Evolutionary conservation across 2,113 vertebrate species (phyloP).

Genomic region (Ameiurus melas): DNA sequence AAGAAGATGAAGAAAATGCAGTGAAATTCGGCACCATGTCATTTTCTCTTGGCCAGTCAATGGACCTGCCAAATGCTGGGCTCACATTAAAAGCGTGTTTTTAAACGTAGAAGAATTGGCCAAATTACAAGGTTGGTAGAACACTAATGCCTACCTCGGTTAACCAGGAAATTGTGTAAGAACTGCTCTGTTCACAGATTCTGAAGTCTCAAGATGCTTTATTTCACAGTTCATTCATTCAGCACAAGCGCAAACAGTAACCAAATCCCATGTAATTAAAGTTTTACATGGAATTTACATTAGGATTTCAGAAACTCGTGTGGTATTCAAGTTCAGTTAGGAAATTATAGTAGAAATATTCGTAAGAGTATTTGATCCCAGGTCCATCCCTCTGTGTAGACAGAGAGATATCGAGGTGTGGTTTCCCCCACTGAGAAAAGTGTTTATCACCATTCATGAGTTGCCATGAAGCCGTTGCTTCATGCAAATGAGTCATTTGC

Average conservation of each 20-base stretch:
- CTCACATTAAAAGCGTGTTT: slow-evolving; percentile 24
- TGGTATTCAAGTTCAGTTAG: background rate
- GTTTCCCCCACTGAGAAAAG: background rate
- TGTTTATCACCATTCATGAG: slow-evolving; percentile 33
- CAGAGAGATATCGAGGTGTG: background rate
- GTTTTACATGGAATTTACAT: background rate
- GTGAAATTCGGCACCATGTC: slow-evolving; percentile 28
- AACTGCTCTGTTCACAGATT: slow-evolving; percentile 39
- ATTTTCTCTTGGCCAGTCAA: slow-evolving; percentile 40
- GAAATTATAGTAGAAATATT: background rate
- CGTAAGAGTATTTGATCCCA: background rate
- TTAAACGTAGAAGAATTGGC: slow-evolving; percentile 32
- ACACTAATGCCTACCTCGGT: slow-evolving; percentile 29
- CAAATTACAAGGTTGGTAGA: slow-evolving; percentile 47
- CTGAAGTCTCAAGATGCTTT: background rate
- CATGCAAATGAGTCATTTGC: slow-evolving; percentile 48
- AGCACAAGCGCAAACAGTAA: background rate
- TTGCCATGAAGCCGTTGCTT: slow-evolving; percentile 23
- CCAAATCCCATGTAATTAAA: background rate
- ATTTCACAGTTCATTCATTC: slow-evolving; percentile 35
- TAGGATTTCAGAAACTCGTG: background rate
- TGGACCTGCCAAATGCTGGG: slow-evolving; percentile 30
- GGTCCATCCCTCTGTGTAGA: background rate
- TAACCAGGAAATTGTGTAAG: slow-evolving; percentile 40
- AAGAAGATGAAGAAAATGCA: background rate